Percentiles rank a stretch among this genome's conserved stretches.
Evolutionary conservation across 2,888 invertebrate genomes (phyloP).

Genomic region (Gasteruption jaculator): DNA sequence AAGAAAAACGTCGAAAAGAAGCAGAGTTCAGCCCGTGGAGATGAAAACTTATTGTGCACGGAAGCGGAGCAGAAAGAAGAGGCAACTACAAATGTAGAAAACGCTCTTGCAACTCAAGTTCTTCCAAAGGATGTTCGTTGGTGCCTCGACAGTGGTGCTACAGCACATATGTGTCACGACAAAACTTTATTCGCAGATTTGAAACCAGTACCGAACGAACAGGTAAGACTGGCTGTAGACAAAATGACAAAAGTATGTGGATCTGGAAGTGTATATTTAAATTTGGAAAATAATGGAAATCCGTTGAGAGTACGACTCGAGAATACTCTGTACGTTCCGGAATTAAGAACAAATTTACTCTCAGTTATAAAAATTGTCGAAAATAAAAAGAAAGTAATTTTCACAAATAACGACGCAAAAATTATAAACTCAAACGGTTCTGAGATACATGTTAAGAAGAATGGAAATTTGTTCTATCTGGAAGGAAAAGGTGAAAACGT

Average conservation of each 20-base stretch:
- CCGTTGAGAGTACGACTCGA: slow-evolving; percentile 19
- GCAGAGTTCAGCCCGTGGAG: too few species aligned
- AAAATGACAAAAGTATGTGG: slow-evolving; percentile 17
- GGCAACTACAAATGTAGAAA: too few species aligned
- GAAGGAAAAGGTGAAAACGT: slow-evolving; percentile 2
- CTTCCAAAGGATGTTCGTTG: too few species aligned
- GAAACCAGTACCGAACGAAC: slow-evolving; percentile 9
- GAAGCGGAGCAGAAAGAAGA: too few species aligned
- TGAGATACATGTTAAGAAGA: neutral
- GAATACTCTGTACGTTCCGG: slow-evolving; percentile 26
- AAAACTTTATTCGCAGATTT: slow-evolving; percentile 9
- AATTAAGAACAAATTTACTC: slow-evolving; percentile 26
- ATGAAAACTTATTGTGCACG: too few species aligned
- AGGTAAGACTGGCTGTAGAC: slow-evolving; percentile 14
- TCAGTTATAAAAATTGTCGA: slow-evolving; percentile 27
- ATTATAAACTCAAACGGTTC: slow-evolving; percentile 19
- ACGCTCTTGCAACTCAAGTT: too few species aligned
- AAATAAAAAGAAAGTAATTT: slow-evolving; percentile 23
- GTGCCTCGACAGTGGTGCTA: slow-evolving; percentile 20
- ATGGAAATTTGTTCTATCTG: neutral
- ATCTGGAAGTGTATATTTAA: slow-evolving; percentile 15
- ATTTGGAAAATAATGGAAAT: slow-evolving; percentile 6
- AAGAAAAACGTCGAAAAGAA: too few species aligned
- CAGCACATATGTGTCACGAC: slow-evolving; percentile 19
- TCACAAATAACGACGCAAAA: slow-evolving; percentile 20